Percentiles rank a stretch among this genome's conserved stretches.
Conservation (phyloP, 1,140 invertebrate species). For the Caenorhabditis remanei region DNA sequence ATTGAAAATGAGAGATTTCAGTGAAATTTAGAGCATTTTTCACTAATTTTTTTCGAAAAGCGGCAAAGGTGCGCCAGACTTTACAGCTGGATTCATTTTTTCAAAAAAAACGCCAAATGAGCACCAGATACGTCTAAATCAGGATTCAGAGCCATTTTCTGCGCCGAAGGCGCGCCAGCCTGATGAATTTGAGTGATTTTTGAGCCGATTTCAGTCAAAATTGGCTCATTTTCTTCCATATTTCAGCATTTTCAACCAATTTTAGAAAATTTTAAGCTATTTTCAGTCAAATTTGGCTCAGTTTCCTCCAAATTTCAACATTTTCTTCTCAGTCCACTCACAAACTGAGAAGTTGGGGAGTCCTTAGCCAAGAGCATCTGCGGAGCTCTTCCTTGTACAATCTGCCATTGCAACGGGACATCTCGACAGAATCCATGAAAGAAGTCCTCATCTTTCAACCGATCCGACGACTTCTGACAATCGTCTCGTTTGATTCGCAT, state of each 20-base stretch:
- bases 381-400: constrained; percentile 34
- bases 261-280: background rate
- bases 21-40: background rate
- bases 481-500: background rate
- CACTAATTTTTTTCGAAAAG: background rate
- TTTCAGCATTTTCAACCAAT: background rate
- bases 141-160: too few relatives aligned
- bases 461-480: background rate
- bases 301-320: background rate
- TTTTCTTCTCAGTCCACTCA: background rate
- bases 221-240: background rate
- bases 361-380: background rate
- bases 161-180: too few relatives aligned
- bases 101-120: too few relatives aligned
- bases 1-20: too few relatives aligned
- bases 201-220: too few relatives aligned
- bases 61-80: too few relatives aligned
- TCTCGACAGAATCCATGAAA: constrained; percentile 9
- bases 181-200: too few relatives aligned
- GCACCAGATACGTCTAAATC: too few relatives aligned
- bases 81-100: too few relatives aligned
- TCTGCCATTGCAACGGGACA: constrained; percentile 18
- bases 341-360: background rate
- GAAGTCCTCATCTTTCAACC: background rate
- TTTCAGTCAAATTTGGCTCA: background rate